Conservation (phyloP, 2,888 invertebrate species). For the Parapristionchus giblindavisi region DNA sequence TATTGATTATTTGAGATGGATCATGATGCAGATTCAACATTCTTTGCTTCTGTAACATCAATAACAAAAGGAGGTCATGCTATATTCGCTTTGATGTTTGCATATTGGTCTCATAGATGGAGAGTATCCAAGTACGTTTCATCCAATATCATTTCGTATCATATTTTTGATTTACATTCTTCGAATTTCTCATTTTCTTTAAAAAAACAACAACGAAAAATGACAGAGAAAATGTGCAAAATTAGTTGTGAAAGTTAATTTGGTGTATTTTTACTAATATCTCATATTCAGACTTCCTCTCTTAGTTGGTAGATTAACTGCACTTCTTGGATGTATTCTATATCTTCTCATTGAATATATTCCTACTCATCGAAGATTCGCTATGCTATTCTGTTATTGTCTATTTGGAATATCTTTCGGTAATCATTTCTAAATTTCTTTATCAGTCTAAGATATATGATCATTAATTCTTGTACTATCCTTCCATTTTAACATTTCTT, state of each 20-base stretch:
- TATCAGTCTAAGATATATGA: too few species aligned
- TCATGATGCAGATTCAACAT: constrained; percentile 47
- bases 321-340: constrained; percentile 31
- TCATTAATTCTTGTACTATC: too few species aligned
- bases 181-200: background rate
- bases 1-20: constrained; percentile 47
- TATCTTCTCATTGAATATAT: constrained; percentile 35
- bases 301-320: constrained; percentile 6
- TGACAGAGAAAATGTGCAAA: background rate
- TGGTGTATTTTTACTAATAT: background rate
- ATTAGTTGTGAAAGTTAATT: background rate
- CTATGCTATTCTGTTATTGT: constrained; percentile 37
- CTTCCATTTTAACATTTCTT: too few species aligned
- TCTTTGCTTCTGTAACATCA: constrained; percentile 54
- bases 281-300: constrained; percentile 15
- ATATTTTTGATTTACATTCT: background rate
- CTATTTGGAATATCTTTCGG: constrained; percentile 35
- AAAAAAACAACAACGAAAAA: background rate
- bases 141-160: background rate
- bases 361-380: constrained; percentile 28
- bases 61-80: constrained; percentile 49
- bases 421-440: background rate
- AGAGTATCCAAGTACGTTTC: constrained; percentile 2
- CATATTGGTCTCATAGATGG: constrained; percentile 48
- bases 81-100: constrained; percentile 51